Evolutionary conservation across 30 jellyfish, hydroid and myxozoan genomes (phyloP).

Genomic region (Aurelia aurita complex sp. Pacific): DNA sequence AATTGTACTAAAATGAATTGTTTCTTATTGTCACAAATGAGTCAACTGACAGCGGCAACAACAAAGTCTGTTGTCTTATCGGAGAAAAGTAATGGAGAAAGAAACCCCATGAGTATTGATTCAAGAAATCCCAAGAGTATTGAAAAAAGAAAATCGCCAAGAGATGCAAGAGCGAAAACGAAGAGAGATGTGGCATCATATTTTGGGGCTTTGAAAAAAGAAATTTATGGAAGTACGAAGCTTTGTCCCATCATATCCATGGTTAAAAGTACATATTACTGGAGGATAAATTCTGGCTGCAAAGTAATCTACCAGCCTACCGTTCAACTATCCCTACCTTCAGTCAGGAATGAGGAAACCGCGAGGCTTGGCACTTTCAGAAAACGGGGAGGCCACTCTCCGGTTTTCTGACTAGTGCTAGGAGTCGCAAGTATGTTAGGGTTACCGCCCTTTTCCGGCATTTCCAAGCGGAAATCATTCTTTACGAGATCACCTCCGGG

Average conservation of each 20-base stretch:
- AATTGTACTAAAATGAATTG: slow-evolving; percentile 28
- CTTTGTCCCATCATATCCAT: not conserved
- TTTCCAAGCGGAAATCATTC: not conserved
- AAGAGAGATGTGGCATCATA: not conserved
- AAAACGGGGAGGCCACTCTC: slow-evolving; percentile 24
- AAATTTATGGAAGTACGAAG: not conserved
- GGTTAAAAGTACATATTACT: not conserved
- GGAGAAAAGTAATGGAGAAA: not conserved
- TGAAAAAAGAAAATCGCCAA: not conserved
- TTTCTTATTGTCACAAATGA: slow-evolving; percentile 52
- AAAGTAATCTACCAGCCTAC: not conserved
- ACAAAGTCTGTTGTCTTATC: not conserved
- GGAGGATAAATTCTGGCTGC: not conserved
- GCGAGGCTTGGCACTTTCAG: not conserved
- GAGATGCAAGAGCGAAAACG: not conserved
- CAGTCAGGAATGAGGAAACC: not conserved
- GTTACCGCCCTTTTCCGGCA: too few relatives aligned
- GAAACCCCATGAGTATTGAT: not conserved
- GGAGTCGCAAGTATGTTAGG: not conserved
- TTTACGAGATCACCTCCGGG: not conserved
- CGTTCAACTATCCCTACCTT: not conserved
- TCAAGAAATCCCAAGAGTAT: not conserved
- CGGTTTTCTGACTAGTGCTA: slow-evolving; percentile 76
- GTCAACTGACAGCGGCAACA: slow-evolving; percentile 9
- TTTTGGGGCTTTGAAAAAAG: slow-evolving; percentile 10